Base-by-base conservation (phyloP, 1,140 invertebrate species). In the Lordiphosa mommai region DNA sequence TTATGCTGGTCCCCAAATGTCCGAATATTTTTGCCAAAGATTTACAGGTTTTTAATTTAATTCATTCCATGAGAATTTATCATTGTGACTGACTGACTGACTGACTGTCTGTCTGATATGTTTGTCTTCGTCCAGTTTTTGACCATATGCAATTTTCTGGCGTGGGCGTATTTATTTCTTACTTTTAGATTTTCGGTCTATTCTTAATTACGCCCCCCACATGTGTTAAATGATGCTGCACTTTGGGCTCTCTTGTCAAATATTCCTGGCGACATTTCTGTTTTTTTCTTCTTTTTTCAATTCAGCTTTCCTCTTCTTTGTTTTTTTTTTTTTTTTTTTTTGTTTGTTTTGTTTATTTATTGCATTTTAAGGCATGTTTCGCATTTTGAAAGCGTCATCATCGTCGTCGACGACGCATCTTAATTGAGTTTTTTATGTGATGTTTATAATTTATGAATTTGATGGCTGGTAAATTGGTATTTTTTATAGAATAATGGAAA, bases 41-140 rank as follows among this genome's bases (percentile, higher is more conserved):
- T 77, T 84, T 84, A 84, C 77, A 84, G 79, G 68, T 61, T 84
- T 84, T 84, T 84, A 84, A 84, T 84, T 84, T 77, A 84, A 84
- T 72, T 84, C 68, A 80, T 80, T 80, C 50, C 61, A 80, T 59
- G 34, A 46, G 53, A 67, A 80, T 80, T 70, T 50, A 67, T 80
- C 76, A 80, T 66, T 44, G 13, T 51, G 55, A 40, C 61, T 61
- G 61, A 66, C 50, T 27, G 33, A 51, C 47, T 58, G 65, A 38
- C 47, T 46, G 30, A 36, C 23, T 49, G 36, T 47, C 8, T 4
- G 8, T n/a, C 23, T 14, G n/a, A n/a, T n/a, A n/a, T n/a, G n/a
- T n/a, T 33, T 12, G 16, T 49, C 12, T 55, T 29, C n/a, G 9
- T 38, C 38, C 46, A 55, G 47, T 29, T 61, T 47, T 27, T 44